Evolutionary conservation across 1,140 invertebrate species (phyloP).

Genomic region (Plodia interpunctella): DNA sequence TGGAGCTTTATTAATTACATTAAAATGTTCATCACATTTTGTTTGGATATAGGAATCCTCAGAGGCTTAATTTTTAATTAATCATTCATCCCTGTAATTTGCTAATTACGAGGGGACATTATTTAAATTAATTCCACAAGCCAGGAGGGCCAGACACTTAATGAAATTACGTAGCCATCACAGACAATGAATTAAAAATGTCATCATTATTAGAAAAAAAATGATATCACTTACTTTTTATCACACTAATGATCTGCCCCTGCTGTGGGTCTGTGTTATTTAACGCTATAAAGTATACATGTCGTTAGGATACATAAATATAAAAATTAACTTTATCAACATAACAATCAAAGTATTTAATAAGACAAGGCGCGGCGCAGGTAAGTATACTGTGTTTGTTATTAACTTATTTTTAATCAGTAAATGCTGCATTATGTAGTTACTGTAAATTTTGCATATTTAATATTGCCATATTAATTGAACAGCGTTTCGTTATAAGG

Average conservation of each 20-base stretch:
- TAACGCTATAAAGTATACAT: too few species aligned
- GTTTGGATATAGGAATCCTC: conserved; percentile 11
- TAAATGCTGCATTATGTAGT: too few species aligned
- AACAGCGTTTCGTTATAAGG: background rate
- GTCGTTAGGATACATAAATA: too few species aligned
- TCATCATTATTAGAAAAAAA: background rate
- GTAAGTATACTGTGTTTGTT: too few species aligned
- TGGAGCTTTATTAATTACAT: background rate
- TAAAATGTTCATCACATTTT: background rate
- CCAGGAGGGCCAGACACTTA: conserved; percentile 17
- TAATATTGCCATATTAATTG: background rate
- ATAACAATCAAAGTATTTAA: too few species aligned
- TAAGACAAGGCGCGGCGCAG: too few species aligned
- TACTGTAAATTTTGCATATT: too few species aligned
- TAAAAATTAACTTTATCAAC: too few species aligned
- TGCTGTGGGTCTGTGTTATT: too few species aligned
- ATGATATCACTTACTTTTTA: background rate
- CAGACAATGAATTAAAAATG: conserved; percentile 22
- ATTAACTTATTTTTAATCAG: too few species aligned
- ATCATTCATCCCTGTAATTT: conserved; percentile 24
- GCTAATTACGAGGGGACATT: conserved; percentile 24
- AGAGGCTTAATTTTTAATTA: conserved; percentile 20
- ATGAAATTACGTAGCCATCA: conserved; percentile 22
- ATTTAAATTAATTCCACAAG: conserved; percentile 22
- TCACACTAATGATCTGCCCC: too few species aligned